These are phyloP conservation scores for Leptocoma aspasia DNA, from an alignment of 2,113 vertebrate species.

Conservation along the genomic window DNA sequence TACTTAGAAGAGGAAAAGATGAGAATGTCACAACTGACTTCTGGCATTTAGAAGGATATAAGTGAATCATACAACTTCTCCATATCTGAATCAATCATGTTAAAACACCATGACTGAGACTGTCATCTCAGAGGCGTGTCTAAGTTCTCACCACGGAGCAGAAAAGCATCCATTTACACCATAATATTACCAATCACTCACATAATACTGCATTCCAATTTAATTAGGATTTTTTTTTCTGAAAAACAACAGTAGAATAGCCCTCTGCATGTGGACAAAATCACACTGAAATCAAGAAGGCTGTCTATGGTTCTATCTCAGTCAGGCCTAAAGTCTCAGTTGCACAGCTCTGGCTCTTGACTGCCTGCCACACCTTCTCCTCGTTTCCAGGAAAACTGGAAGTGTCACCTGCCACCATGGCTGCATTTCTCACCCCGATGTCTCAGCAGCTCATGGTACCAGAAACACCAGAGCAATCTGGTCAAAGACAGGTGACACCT, in stretches of 20 bases:
- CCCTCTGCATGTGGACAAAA: neutral
- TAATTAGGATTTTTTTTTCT: neutral
- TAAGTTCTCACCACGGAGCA: neutral
- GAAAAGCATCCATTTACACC: neutral
- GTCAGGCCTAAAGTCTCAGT: neutral
- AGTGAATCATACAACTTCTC: neutral
- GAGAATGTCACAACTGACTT: constrained; percentile 29
- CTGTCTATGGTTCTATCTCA: neutral
- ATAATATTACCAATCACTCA: neutral
- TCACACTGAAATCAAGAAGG: neutral
- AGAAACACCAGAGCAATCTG: neutral
- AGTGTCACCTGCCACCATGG: neutral
- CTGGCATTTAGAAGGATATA: constrained; percentile 2
- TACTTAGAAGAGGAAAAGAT: constrained; percentile 26
- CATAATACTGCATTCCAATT: neutral
- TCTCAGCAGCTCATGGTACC: neutral
- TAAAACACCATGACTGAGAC: neutral
- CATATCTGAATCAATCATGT: neutral
- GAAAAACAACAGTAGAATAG: neutral
- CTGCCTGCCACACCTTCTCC: neutral
- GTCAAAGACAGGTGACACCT: neutral
- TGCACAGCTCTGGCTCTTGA: neutral
- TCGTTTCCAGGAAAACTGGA: neutral
- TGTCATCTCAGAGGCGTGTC: neutral
- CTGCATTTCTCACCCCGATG: neutral